These are phyloP conservation scores for Haplochromis vanheusdeni DNA, from an alignment of 2,113 vertebrate species.

Conservation along the genomic window DNA sequence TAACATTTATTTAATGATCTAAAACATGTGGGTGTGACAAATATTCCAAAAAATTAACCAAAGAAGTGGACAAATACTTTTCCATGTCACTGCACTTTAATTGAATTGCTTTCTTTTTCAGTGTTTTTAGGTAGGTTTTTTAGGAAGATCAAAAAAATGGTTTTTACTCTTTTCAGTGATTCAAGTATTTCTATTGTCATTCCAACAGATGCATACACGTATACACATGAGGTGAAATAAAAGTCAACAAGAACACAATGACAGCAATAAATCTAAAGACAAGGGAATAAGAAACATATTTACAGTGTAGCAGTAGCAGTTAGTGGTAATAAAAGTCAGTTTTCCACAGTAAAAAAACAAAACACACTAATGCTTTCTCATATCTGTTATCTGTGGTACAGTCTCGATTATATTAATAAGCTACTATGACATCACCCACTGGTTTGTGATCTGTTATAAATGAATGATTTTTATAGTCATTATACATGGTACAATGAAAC, in stretches of 20 bases:
- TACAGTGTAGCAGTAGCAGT: neutral
- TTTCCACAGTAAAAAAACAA: neutral
- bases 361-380: neutral
- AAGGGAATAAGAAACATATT: neutral
- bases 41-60: neutral
- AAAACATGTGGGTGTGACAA: neutral
- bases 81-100: neutral
- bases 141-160: rapidly evolving
- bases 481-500: neutral
- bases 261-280: rapidly evolving
- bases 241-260: neutral
- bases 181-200: neutral
- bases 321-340: neutral
- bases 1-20: neutral
- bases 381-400: neutral
- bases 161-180: neutral
- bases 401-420: neutral
- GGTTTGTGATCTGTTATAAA: neutral
- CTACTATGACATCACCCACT: neutral
- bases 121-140: neutral
- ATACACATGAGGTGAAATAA: neutral
- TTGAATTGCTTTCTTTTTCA: neutral
- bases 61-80: neutral
- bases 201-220: neutral
- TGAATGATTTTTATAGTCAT: neutral